These are phyloP conservation scores for Electrophaes corylata DNA, from an alignment of 2,888 invertebrate species.

Conservation along the genomic window DNA sequence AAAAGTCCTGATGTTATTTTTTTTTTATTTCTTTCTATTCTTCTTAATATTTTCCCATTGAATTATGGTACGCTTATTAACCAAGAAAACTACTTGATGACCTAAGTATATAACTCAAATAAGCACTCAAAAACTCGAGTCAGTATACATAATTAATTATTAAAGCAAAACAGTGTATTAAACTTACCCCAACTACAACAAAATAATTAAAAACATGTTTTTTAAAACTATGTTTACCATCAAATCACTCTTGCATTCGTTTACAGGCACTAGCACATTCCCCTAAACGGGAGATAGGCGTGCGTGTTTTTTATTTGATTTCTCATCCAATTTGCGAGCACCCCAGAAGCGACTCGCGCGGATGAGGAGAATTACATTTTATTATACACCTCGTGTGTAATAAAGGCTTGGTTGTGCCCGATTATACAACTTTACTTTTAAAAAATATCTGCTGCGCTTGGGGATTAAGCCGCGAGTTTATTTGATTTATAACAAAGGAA, in stretches of 20 bases:
- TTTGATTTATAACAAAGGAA: no score
- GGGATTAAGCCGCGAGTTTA: background rate
- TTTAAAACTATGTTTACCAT: slow-evolving; percentile 16
- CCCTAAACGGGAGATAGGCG: slow-evolving; percentile 52
- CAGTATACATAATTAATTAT: background rate
- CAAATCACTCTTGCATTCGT: slow-evolving; percentile 15
- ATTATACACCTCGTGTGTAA: slow-evolving; percentile 25
- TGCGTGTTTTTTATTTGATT: slow-evolving; percentile 79
- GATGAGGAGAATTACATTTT: slow-evolving; percentile 26
- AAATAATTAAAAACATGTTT: slow-evolving; percentile 7
- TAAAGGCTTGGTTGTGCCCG: slow-evolving; percentile 17
- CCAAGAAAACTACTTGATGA: no score
- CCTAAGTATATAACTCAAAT: no score
- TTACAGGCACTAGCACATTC: slow-evolving; percentile 33
- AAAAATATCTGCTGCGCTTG: background rate
- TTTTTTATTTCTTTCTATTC: no score
- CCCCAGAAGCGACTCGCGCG: slow-evolving; percentile 66
- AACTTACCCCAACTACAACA: background rate
- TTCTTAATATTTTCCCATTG: no score
- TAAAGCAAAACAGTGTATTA: background rate
- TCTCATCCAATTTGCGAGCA: slow-evolving; percentile 73
- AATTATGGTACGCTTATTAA: no score
- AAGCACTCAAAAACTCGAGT: no score
- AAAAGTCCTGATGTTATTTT: no score
- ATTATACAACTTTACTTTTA: slow-evolving; percentile 13